These are phyloP conservation scores for Marmota flaviventris DNA, from an alignment of 2,113 vertebrate species.

Conservation along the genomic window DNA sequence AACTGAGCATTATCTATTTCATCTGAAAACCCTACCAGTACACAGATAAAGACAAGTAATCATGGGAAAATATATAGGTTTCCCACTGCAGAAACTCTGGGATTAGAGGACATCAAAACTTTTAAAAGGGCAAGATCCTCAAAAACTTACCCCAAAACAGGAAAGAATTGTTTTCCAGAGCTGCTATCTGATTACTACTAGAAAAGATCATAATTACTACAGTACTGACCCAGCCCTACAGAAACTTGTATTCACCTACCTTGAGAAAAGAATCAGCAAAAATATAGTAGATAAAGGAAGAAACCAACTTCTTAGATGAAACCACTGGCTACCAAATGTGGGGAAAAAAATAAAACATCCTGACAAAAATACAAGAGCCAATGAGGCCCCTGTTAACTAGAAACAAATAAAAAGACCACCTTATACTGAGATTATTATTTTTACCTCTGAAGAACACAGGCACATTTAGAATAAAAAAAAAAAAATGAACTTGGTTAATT, in stretches of 20 bases:
- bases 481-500: neutral
- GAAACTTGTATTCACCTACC: neutral
- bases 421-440: neutral
- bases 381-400: neutral
- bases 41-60: neutral
- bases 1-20: neutral
- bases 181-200: neutral
- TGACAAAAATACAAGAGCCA: neutral
- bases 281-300: neutral
- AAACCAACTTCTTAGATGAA: neutral
- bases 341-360: slow-evolving; percentile 7
- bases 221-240: neutral
- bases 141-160: neutral
- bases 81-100: neutral
- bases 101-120: slow-evolving; percentile 28
- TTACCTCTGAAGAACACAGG: neutral
- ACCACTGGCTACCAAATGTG: neutral
- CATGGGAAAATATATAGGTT: neutral
- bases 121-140: neutral
- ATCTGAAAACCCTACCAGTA: neutral
- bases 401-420: neutral
- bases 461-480: neutral
- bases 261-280: neutral
- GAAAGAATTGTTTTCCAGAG: neutral
- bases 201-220: neutral